Conservation (phyloP, 2,888 invertebrate species). For the Epirrhoe tristata region DNA sequence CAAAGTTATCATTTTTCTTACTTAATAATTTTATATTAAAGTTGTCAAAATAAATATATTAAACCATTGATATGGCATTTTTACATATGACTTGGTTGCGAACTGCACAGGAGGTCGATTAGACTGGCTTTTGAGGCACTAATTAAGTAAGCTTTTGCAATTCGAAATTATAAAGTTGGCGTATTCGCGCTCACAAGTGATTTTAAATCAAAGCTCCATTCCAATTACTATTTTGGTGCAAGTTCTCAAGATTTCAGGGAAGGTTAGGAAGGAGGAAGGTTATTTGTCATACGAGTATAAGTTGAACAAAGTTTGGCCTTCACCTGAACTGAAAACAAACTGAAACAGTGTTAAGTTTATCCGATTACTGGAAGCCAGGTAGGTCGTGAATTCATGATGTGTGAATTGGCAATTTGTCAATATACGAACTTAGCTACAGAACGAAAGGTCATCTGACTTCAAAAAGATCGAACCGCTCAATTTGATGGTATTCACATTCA, state of each 20-base stretch:
- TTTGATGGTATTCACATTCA: neutral
- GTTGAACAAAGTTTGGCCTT: neutral
- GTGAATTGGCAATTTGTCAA: slow-evolving; percentile 1
- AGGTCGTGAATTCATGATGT: neutral
- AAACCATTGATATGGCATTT: neutral
- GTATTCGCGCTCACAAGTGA: no score
- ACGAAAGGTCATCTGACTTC: neutral
- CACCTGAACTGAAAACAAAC: neutral
- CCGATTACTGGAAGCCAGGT: neutral
- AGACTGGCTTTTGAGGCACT: no score
- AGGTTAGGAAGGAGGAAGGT: no score
- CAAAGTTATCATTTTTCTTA: slow-evolving; percentile 23
- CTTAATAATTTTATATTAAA: slow-evolving; percentile 8
- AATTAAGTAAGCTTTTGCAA: no score
- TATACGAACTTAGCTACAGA: neutral
- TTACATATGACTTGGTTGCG: no score
- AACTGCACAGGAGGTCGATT: no score
- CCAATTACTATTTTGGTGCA: no score
- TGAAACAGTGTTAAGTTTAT: neutral
- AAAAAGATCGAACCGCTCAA: neutral
- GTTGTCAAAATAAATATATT: slow-evolving; percentile 7
- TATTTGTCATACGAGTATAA: neutral
- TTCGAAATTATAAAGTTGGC: no score
- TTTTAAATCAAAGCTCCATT: no score
- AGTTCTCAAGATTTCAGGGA: no score